phyloP scores from a whole-genome alignment of 2,797 vertebrate genomes.

The Xiphorhynchus erythropygius region DNA sequence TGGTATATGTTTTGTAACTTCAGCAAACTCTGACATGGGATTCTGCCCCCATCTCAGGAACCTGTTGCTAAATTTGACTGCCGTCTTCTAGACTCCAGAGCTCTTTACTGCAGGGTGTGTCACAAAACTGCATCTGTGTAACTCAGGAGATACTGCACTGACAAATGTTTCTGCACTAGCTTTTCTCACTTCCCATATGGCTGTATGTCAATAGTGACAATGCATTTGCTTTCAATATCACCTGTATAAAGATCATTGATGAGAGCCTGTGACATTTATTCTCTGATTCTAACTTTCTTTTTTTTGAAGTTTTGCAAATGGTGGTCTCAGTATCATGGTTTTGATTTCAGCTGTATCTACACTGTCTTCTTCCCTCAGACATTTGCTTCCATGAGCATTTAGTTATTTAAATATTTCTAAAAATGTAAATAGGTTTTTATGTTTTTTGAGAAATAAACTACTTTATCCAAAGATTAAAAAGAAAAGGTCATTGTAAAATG shows the following conservation, averaged over 20 bases:
- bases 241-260: background rate
- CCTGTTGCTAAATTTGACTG: background rate
- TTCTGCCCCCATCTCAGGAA: background rate
- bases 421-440: background rate
- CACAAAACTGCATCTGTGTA: background rate
- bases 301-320: background rate
- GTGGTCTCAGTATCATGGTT: background rate
- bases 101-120: background rate
- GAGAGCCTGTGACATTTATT: background rate
- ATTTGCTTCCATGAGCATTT: background rate
- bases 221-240: background rate
- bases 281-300: background rate
- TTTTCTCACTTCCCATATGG: background rate
- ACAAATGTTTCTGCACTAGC: background rate
- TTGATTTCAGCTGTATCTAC: background rate
- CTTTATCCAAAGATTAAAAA: background rate
- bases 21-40: background rate
- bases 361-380: background rate
- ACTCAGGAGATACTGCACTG: background rate
- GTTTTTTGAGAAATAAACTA: background rate
- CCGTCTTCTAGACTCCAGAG: background rate
- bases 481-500: background rate
- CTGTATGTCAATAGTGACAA: background rate
- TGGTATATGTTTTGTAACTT: background rate
- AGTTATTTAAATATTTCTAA: background rate